Evolutionary conservation across 1,140 invertebrate genomes (phyloP), one percentile per base, ranked within the genome.

Genomic region (Epicauta chinensis): DNA sequence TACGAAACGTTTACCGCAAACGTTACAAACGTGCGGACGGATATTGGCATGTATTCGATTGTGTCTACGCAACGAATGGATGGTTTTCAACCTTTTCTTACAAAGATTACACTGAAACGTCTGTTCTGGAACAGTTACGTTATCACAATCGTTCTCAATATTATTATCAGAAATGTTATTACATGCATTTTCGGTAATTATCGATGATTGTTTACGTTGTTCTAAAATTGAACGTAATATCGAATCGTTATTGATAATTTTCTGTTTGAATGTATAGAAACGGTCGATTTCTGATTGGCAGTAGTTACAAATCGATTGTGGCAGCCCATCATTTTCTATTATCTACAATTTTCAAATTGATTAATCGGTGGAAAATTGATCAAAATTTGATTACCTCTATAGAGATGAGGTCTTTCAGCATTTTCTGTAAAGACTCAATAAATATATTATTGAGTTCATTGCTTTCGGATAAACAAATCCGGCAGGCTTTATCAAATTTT

Each of bases 1-100:
- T 11, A 48, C 29, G 62, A 93, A 93, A 23, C 82, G 74, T 57
- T 86, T 84, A 0, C 74, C 73, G 61, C 84, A 86, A 0, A 81
- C 58, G 30, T 75, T 69, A 58, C 87, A 90, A 11, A 72, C 64
- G 46, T 82, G 78, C 0, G 78, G 81, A 6, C 82, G 77, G 48
- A 80, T 74, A 13, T 76, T 75, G 12, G 75, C 75, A 43, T 81
- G 76, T 12, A 79, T 78, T 31, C 79, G 71, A 9, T 77, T 67
- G 59, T 88, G 84, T 16, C 41, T 13, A 11, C 39, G 35, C 16
- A 59, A 54, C 3, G 54, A 56, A 31, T 51, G 43, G 5, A 51
- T 42, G 2, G 42, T 51, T 52, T 52, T 56, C n/a, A 56, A 36
- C 13, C 13, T 7, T 38, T 56, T 56, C 15, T 56, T 51, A 31